phyloP scores from a whole-genome alignment of 2,113 vertebrate genomes.

The Antigone vipio region DNA sequence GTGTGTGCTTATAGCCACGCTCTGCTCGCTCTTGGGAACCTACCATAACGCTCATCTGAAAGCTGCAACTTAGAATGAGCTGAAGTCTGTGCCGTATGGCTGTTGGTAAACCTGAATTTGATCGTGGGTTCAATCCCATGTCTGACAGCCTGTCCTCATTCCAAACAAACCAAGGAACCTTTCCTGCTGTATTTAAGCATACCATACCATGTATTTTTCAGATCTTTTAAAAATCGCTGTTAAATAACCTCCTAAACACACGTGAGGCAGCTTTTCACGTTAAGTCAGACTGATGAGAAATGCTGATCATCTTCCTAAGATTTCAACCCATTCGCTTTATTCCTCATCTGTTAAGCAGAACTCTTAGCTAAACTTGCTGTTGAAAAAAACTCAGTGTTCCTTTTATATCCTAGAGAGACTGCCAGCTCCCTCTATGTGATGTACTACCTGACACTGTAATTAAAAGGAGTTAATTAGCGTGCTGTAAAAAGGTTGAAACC shows the following conservation, averaged over 20 bases:
- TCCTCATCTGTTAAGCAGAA: not conserved
- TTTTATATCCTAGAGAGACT: not conserved
- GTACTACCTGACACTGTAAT: not conserved
- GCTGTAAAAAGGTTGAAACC: not conserved
- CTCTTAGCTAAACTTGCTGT: not conserved
- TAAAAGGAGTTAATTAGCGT: not conserved
- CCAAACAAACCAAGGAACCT: not conserved
- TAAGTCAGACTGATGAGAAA: not conserved
- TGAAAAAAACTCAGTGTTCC: not conserved
- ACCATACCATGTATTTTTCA: not conserved
- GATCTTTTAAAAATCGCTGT: not conserved
- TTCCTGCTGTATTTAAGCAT: not conserved
- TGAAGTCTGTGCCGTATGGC: rapidly evolving
- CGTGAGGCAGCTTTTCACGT: not conserved
- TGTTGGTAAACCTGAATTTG: not conserved
- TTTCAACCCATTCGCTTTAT: not conserved
- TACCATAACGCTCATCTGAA: not conserved
- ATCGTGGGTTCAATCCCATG: not conserved
- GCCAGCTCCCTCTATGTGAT: not conserved
- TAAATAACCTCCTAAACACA: not conserved
- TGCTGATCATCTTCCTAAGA: not conserved
- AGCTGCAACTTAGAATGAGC: not conserved
- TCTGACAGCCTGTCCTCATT: not conserved
- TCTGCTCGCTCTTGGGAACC: not conserved
- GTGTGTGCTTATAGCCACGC: not conserved